phyloP scores from a whole-genome alignment of 2,113 vertebrate genomes.

The Platycercus adscitus region DNA sequence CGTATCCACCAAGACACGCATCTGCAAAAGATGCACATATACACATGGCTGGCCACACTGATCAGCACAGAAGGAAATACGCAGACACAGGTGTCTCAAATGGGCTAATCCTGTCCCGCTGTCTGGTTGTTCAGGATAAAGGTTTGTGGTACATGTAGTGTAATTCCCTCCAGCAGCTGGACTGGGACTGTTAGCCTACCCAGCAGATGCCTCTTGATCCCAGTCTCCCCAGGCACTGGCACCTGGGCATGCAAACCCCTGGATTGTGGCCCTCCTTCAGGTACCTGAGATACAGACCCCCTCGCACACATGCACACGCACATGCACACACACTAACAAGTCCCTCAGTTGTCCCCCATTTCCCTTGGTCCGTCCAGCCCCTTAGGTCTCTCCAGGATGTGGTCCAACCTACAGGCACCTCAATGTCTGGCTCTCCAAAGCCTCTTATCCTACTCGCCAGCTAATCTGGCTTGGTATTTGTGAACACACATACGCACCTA shows the following conservation, averaged over 20 bases:
- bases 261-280: not conserved
- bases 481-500: not conserved
- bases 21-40: no score
- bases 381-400: not conserved
- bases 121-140: not conserved
- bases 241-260: not conserved
- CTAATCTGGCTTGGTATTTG: not conserved
- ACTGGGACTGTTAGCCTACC: not conserved
- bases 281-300: not conserved
- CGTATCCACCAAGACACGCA: not conserved
- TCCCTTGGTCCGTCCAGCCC: not conserved
- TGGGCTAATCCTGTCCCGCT: not conserved
- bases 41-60: fast-evolving
- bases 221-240: not conserved
- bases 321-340: not conserved
- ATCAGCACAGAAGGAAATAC: not conserved
- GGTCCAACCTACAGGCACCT: not conserved
- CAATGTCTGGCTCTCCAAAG: not conserved
- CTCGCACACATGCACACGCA: no score
- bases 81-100: not conserved
- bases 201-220: not conserved
- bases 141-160: not conserved
- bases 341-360: not conserved
- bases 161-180: not conserved
- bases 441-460: not conserved